A percentile compares a stretch with the other conserved stretches of the same genome.
These are phyloP conservation scores for Eumeta japonica DNA, from an alignment of 1,140 invertebrate species.

Conservation along the genomic window DNA sequence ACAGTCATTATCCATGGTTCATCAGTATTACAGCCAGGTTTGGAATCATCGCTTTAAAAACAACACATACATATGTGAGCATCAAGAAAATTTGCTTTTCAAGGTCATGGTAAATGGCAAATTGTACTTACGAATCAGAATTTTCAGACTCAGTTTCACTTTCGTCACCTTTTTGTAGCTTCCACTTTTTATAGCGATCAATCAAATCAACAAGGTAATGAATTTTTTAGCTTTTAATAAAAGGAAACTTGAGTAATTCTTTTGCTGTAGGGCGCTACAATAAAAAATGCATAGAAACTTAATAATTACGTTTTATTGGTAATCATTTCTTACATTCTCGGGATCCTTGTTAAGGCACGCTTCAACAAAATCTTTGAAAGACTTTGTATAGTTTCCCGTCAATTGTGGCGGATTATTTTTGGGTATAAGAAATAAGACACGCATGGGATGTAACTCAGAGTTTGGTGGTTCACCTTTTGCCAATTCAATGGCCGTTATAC, in stretches of 20 bases:
- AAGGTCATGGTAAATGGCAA: not conserved
- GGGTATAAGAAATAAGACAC: conserved; percentile 97
- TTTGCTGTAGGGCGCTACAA: conserved; percentile 90
- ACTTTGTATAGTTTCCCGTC: conserved; percentile 92
- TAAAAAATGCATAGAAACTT: no score
- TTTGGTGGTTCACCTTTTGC: conserved; percentile 99
- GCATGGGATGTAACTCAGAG: conserved; percentile 98
- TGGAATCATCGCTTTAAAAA: conserved; percentile 73
- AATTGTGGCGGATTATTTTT: conserved; percentile 99
- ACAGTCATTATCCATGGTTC: conserved; percentile 94
- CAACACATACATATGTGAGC: no score
- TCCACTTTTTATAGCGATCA: conserved; percentile 95
- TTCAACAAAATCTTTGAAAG: conserved; percentile 99
- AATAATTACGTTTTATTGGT: no score
- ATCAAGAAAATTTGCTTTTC: no score
- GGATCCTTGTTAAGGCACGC: conserved; percentile 99
- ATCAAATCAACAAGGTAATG: conserved; percentile 93
- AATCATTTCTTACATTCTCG: conserved; percentile 90
- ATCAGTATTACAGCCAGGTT: conserved; percentile 75
- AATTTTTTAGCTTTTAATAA: conserved; percentile 96
- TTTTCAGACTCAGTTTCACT: conserved; percentile 94
- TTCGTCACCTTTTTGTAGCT: conserved; percentile 84
- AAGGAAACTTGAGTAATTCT: conserved; percentile 90
- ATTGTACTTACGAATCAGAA: conserved; percentile 90
- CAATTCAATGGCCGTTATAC: conserved; percentile 98